Evolutionary conservation across 2,888 invertebrate genomes (phyloP).

Genomic region (Ectropis crepuscularia): DNA sequence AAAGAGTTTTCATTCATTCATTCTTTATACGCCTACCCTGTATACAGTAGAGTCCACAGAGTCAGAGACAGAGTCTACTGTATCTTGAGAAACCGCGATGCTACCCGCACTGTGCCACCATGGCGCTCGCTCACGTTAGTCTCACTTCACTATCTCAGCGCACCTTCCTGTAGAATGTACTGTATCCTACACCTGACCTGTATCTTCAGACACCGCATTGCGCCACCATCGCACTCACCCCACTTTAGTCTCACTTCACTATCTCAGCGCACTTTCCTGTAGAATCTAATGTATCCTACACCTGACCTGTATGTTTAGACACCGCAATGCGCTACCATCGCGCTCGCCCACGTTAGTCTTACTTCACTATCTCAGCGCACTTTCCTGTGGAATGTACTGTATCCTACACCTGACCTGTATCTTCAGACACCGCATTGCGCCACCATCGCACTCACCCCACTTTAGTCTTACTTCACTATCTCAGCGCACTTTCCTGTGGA

Average conservation of each 20-base stretch:
- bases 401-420: no score
- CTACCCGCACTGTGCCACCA: conserved; percentile 36
- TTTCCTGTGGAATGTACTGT: no score
- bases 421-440: no score
- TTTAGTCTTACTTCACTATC: conserved; percentile 49
- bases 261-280: not conserved
- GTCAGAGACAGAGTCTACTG: no score
- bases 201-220: no score
- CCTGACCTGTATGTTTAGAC: no score
- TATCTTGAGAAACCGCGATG: no score
- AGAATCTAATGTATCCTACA: no score
- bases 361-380: not conserved
- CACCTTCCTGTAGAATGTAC: not conserved
- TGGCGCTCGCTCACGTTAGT: conserved; percentile 74
- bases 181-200: no score
- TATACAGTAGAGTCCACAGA: no score
- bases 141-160: not conserved
- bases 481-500: not conserved
- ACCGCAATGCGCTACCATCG: conserved; percentile 51
- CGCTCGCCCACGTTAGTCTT: conserved; percentile 69
- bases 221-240: conserved; percentile 65
- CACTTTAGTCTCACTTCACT: conserved; percentile 57
- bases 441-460: conserved; percentile 70
- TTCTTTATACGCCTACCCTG: no score
- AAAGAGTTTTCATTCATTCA: no score